A percentile compares a stretch with the other conserved stretches of the same genome.
Conservation (phyloP, 1,140 invertebrate genomes). For the Drosophila jambulina region DNA sequence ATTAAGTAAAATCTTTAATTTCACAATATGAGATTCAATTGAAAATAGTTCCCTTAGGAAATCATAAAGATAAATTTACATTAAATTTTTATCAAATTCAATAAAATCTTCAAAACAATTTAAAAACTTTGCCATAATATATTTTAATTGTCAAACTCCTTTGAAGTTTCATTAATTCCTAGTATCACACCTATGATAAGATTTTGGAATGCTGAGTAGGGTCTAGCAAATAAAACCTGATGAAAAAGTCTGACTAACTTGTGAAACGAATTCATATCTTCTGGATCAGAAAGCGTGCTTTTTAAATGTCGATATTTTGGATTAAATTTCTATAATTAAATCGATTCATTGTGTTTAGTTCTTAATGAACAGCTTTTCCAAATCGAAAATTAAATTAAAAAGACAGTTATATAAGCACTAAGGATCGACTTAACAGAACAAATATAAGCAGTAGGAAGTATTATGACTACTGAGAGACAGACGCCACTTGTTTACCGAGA, state of each 20-base stretch:
- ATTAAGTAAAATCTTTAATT: too few relatives aligned
- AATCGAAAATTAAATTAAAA: background rate
- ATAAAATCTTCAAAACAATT: too few relatives aligned
- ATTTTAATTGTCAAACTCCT: background rate
- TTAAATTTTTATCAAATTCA: too few relatives aligned
- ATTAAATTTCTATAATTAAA: background rate
- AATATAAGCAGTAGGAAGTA: background rate
- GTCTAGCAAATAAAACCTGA: background rate
- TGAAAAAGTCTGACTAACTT: background rate
- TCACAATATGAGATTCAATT: too few relatives aligned
- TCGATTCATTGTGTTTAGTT: background rate
- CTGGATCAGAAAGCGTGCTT: background rate
- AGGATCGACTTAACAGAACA: background rate
- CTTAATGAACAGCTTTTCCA: background rate
- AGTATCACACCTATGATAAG: background rate
- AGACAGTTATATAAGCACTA: background rate
- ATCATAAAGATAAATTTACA: too few relatives aligned
- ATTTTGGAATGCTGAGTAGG: too few relatives aligned
- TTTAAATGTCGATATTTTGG: too few relatives aligned
- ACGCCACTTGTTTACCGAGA: constrained; percentile 7
- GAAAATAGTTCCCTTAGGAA: too few relatives aligned
- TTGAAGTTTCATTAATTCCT: background rate
- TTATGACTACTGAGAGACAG: too few relatives aligned
- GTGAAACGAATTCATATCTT: background rate
- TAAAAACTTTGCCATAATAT: background rate